Percentiles rank a stretch among this genome's conserved stretches.
phyloP scores from a whole-genome alignment of 2,797 vertebrate species.

The Furcifer pardalis region DNA sequence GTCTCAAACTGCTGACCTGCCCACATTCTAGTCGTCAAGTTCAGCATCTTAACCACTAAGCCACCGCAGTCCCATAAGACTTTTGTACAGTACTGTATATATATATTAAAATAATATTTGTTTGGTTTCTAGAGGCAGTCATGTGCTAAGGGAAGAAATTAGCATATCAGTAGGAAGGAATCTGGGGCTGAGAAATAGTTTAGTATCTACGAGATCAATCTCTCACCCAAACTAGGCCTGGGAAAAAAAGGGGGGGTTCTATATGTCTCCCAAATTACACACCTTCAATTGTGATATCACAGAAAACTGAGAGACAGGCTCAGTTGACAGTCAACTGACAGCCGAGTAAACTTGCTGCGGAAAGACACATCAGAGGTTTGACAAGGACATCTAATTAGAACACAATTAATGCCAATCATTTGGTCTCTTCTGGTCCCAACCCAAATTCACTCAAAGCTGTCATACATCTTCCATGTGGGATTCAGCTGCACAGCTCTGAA shows the following conservation, averaged over 20 bases:
- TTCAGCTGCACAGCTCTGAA: accelerated
- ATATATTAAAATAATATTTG: too few species aligned
- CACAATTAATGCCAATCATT: conserved; percentile 20
- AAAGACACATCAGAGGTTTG: conserved; percentile 30
- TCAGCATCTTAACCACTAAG: too few species aligned
- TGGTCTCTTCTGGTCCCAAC: conserved; percentile 1
- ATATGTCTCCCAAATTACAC: background rate
- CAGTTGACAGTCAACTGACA: background rate
- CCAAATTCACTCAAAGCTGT: background rate
- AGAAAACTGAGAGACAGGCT: background rate
- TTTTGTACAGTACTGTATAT: too few species aligned
- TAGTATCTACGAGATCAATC: background rate
- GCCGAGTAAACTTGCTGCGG: conserved; percentile 23
- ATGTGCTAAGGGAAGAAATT: background rate
- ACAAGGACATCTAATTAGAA: conserved; percentile 36
- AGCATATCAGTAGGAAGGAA: background rate
- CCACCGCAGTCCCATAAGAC: too few species aligned
- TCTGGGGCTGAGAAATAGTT: background rate
- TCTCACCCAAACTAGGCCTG: background rate
- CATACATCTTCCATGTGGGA: conserved; percentile 20
- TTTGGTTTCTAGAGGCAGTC: background rate
- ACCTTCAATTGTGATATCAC: background rate
- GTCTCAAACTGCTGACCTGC: too few species aligned
- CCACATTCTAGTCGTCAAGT: too few species aligned
- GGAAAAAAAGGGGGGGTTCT: background rate